These are phyloP conservation scores for Tanaodytes sp. DNA, from an alignment of 2,888 invertebrate genomes.

Conservation along the genomic window DNA sequence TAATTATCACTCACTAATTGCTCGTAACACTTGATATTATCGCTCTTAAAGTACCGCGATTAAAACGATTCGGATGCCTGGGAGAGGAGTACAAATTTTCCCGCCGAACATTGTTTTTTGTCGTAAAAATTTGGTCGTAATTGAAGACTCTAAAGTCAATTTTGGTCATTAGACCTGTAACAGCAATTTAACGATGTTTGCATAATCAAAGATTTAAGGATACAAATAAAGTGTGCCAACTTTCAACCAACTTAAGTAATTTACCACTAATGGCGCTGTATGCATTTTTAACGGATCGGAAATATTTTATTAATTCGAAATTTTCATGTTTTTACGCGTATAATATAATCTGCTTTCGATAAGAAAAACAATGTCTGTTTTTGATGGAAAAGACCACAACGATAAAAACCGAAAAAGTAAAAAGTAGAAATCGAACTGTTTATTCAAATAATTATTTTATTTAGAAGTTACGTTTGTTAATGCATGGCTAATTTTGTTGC, in stretches of 20 bases:
- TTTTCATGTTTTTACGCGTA: too few relatives aligned
- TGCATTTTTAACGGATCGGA: not conserved
- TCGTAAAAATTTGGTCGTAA: constrained; percentile 1
- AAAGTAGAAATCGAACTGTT: too few relatives aligned
- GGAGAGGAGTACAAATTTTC: too few relatives aligned
- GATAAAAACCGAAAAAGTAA: too few relatives aligned
- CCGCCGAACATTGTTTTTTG: too few relatives aligned
- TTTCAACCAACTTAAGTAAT: not conserved
- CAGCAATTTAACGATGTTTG: constrained; percentile 16
- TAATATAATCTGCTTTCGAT: too few relatives aligned
- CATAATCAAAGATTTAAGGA: constrained; percentile 5
- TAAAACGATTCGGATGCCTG: not conserved
- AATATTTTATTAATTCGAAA: too few relatives aligned
- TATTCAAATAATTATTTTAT: too few relatives aligned
- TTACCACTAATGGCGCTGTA: not conserved
- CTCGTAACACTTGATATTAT: not conserved
- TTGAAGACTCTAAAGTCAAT: constrained; percentile 5
- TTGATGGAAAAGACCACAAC: too few relatives aligned
- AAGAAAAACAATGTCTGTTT: too few relatives aligned
- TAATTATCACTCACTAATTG: not conserved
- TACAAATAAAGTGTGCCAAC: constrained; percentile 7
- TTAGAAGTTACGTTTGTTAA: too few relatives aligned
- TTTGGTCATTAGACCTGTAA: constrained; percentile 8
- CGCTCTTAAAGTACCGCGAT: not conserved
- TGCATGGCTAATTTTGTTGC: too few relatives aligned